Percentiles rank a stretch among this genome's conserved stretches.
Conservation (phyloP, 1,140 invertebrate genomes). For the Magallana angulata region DNA sequence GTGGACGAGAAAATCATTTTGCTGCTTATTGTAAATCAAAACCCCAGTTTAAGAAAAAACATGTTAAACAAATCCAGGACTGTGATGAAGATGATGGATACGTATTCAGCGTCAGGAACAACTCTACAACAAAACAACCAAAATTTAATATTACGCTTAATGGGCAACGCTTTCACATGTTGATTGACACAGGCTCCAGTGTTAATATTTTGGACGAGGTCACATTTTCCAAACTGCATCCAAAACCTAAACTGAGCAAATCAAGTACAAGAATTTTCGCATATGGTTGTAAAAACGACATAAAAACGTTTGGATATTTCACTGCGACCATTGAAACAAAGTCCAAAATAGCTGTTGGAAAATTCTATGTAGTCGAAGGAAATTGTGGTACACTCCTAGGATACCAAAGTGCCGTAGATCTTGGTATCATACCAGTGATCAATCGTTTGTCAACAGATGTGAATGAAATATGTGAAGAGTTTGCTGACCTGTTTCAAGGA, state of each 20-base stretch:
- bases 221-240: not conserved
- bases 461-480: constrained; percentile 25
- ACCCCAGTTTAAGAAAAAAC: too few relatives aligned
- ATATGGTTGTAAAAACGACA: constrained; percentile 22
- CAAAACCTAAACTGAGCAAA: constrained; percentile 28
- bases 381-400: constrained; percentile 20
- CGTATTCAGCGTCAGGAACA: too few relatives aligned
- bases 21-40: not conserved
- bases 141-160: too few relatives aligned
- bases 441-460: not conserved
- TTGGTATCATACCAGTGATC: constrained; percentile 8
- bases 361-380: constrained; percentile 38
- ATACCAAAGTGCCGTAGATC: constrained; percentile 39
- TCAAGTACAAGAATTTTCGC: constrained; percentile 10
- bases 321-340: constrained; percentile 12
- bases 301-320: constrained; percentile 29
- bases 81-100: too few relatives aligned
- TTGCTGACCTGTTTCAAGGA: constrained; percentile 45
- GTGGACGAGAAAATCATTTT: not conserved
- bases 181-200: constrained; percentile 36
- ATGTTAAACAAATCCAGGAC: too few relatives aligned
- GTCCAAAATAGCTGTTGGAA: not conserved
- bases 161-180: constrained; percentile 29
- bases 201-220: constrained; percentile 28
- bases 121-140: too few relatives aligned